Percentiles rank a stretch among this genome's conserved stretches.
Evolutionary conservation across 1,140 invertebrate genomes (phyloP).

Genomic region (Penaeus vannamei): DNA sequence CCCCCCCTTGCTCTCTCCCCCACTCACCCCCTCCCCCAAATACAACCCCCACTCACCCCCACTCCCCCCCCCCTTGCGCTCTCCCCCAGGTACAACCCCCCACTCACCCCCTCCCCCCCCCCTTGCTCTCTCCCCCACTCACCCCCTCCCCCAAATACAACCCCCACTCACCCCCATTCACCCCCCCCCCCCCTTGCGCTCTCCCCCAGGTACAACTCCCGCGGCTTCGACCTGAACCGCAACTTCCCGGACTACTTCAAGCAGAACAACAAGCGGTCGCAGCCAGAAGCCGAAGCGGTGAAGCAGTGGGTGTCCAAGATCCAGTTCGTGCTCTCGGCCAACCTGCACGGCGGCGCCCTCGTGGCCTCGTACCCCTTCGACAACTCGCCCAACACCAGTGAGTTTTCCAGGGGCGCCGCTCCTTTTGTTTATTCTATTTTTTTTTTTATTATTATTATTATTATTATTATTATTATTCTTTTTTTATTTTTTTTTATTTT

Average conservation of each 20-base stretch:
- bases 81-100: too few species aligned
- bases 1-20: too few species aligned
- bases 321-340: conserved; percentile 92
- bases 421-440: neutral
- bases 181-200: too few species aligned
- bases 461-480: too few species aligned
- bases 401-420: conserved; percentile 71
- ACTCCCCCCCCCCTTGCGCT: too few species aligned
- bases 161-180: too few species aligned
- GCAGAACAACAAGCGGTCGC: conserved; percentile 84
- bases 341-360: conserved; percentile 91
- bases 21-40: too few species aligned
- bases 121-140: too few species aligned
- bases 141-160: too few species aligned
- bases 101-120: too few species aligned
- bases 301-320: conserved; percentile 94
- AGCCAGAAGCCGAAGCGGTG: conserved; percentile 94
- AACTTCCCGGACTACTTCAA: conserved; percentile 96
- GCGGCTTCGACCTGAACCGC: conserved; percentile 90
- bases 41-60: too few species aligned
- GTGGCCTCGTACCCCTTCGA: conserved; percentile 95
- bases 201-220: conserved; percentile 83
- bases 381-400: conserved; percentile 91
- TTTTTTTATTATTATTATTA: neutral
- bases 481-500: too few species aligned